A percentile compares a stretch with the other conserved stretches of the same genome.
These are phyloP conservation scores for Lordiphosa clarofinis DNA, from an alignment of 1,140 invertebrate genomes.

Conservation along the genomic window DNA sequence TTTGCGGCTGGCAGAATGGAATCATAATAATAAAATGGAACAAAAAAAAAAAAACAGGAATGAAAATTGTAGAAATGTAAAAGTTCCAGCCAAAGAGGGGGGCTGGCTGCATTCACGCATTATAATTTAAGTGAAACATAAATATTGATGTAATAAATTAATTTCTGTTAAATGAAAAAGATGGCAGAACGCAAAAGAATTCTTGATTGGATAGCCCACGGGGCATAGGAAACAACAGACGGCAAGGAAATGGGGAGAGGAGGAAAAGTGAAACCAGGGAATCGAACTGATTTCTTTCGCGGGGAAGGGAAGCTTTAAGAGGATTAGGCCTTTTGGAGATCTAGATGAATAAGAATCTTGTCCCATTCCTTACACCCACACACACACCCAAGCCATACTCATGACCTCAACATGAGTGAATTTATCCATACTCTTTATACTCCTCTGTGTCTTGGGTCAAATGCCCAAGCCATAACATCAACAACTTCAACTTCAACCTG, in stretches of 20 bases:
- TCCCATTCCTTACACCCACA: too few species aligned
- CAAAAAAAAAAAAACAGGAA: conserved; percentile 3
- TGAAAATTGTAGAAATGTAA: conserved; percentile 30
- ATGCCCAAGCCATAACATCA: conserved; percentile 32
- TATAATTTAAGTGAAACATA: conserved; percentile 78
- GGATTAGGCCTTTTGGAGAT: background rate
- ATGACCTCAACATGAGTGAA: conserved; percentile 63
- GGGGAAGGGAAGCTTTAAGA: background rate
- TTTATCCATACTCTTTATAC: too few species aligned
- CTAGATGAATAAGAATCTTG: too few species aligned
- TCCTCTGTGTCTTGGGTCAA: conserved; percentile 26
- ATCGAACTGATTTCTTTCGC: background rate
- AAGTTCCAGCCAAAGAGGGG: conserved; percentile 53
- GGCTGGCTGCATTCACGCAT: conserved; percentile 74
- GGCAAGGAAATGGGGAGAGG: background rate
- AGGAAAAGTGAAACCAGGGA: background rate
- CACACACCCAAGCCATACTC: background rate
- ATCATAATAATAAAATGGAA: conserved; percentile 3
- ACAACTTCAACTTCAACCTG: conserved; percentile 12
- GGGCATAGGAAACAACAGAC: background rate
- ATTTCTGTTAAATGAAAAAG: conserved; percentile 67
- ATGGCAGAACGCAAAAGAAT: conserved; percentile 23
- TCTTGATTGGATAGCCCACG: conserved; percentile 8
- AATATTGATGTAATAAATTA: conserved; percentile 78
- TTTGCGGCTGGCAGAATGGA: conserved; percentile 31